Conservation (phyloP, 2,113 vertebrate genomes). For the Alethe diademata region DNA sequence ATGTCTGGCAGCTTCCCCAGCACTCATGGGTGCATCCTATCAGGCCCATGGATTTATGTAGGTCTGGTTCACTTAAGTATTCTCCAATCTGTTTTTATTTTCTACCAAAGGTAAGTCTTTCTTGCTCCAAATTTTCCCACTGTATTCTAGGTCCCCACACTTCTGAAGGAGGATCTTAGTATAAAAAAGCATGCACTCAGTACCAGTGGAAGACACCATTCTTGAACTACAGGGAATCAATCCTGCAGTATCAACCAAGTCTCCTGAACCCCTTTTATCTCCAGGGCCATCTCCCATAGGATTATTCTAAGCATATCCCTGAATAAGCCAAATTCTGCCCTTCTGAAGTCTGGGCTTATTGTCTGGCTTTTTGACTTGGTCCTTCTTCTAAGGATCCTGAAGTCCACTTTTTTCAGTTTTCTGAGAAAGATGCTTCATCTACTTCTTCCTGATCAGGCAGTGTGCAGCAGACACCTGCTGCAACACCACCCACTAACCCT, state of each 20-base stretch:
- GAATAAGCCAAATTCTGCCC: neutral
- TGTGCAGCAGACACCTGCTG: neutral
- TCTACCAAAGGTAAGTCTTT: neutral
- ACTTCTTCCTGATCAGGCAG: neutral
- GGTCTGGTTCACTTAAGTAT: neutral
- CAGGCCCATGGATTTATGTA: neutral
- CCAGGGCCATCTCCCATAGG: neutral
- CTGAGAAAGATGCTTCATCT: neutral
- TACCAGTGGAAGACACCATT: neutral
- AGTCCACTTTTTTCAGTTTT: neutral
- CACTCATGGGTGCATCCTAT: neutral
- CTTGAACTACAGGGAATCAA: neutral
- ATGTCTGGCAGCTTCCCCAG: neutral
- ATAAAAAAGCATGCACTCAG: neutral
- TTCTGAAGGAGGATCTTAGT: neutral
- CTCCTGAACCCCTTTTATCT: neutral
- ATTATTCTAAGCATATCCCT: neutral
- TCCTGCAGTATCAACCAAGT: neutral
- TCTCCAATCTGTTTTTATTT: neutral
- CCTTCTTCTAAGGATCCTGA: neutral
- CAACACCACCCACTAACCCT: neutral
- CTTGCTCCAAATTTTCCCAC: neutral
- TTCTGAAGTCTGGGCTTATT: neutral
- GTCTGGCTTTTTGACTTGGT: neutral
- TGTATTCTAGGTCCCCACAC: neutral